Evolutionary conservation across 2,888 invertebrate species (phyloP), one percentile per base, ranked within the genome.

Genomic region (Fragum fragum): DNA sequence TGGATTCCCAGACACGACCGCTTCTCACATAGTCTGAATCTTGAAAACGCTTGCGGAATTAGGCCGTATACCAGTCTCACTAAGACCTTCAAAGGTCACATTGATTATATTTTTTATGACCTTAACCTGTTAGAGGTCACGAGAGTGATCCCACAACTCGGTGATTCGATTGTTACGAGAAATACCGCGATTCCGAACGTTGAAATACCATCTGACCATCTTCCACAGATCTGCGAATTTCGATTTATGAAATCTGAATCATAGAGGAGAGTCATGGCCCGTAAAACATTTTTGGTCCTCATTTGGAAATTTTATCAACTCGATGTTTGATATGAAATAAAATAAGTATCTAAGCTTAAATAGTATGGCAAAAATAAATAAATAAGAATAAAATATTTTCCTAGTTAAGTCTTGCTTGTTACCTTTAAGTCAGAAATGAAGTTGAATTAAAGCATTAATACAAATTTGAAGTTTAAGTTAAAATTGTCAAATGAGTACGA

Each of bases 51-150:
- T 6, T 61, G 61, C 18, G 61, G 61, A 14, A 14, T 61, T 61
- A 29, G 61, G 1, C 61, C 61, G 6, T 61, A 61, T 18, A 61
- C 61, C 18, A 29, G 61, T 32, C 26, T 61, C 5, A 61, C 61
- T 5, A 32, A n/a, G n/a, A 28, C 26, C 3, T 61, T n/a, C 18
- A 28, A n/a, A 18, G 32, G 61, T 61, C 61, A 61, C n/a, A 29
- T 61, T 11, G 61, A 61, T 32, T 61, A 61, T 18, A 61, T 61
- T 6, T 61, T 61, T 26, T 61, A 61, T 29, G 61, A 61, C 61
- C 61, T 29, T 61, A 32, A 61, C 61, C 61, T 61, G 28, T 32
- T 61, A 11, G 32, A 28, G 14, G 61, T 61, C 26, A 61, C 61
- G 3, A 61, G 26, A 26, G 61, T 29, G 18, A 29, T 61, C 18